These are phyloP conservation scores for Anhinga anhinga DNA, from an alignment of 2,113 vertebrate genomes.

Conservation along the genomic window DNA sequence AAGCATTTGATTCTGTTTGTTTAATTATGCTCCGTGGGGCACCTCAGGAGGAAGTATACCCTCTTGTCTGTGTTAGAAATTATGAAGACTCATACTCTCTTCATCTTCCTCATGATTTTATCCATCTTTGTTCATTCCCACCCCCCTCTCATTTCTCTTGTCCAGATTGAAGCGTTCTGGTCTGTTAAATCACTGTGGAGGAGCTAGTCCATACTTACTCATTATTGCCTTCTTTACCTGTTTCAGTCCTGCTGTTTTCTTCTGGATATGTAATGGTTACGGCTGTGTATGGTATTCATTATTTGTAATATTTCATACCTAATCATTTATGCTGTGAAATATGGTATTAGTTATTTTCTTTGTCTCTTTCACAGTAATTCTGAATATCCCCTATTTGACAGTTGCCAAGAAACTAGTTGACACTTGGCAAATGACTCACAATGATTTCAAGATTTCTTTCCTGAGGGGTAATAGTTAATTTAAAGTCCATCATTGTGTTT, in stretches of 20 bases:
- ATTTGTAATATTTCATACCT: neutral
- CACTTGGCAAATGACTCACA: neutral
- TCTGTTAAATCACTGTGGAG: neutral
- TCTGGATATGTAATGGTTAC: neutral
- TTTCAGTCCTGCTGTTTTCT: neutral
- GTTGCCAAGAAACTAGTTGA: neutral
- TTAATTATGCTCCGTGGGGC: neutral
- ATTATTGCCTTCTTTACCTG: neutral
- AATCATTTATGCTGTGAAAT: neutral
- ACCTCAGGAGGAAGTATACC: neutral
- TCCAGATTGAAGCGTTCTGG: neutral
- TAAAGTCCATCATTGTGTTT: neutral
- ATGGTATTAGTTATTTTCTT: neutral
- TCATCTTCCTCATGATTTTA: neutral
- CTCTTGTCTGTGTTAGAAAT: neutral
- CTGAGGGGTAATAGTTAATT: neutral
- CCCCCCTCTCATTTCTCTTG: neutral
- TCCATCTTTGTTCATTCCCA: neutral
- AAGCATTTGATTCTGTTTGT: neutral
- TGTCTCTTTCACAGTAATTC: neutral
- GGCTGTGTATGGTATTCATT: neutral
- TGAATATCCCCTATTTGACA: neutral
- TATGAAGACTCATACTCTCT: neutral
- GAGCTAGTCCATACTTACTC: neutral
- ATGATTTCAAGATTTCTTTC: neutral